Conservation (phyloP, 1,140 invertebrate species). For the Augochlora pura region DNA sequence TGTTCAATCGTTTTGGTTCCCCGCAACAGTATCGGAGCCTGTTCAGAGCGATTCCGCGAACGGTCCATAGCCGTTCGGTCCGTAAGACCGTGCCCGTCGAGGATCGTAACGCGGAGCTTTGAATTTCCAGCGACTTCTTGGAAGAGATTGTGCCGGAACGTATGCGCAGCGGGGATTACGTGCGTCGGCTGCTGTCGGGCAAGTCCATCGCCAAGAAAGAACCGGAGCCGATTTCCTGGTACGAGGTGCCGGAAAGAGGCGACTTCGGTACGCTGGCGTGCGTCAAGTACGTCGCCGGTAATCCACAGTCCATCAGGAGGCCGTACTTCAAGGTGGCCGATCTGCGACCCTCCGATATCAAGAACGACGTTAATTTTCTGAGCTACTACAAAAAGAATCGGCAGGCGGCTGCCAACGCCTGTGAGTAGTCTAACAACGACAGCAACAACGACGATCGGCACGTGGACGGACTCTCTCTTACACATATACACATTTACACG, state of each 20-base stretch:
- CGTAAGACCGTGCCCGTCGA: too few relatives aligned
- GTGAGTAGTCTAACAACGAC: conserved; percentile 69
- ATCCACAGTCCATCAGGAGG: conserved; percentile 86
- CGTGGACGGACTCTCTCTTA: neutral
- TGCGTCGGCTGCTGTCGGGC: conserved; percentile 83
- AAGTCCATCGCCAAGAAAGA: conserved; percentile 81
- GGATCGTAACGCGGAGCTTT: neutral
- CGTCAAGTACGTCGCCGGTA: conserved; percentile 89
- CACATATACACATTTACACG: too few relatives aligned
- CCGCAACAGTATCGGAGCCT: too few relatives aligned
- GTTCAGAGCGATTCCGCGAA: too few relatives aligned
- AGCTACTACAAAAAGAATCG: conserved; percentile 89
- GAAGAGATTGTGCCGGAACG: conserved; percentile 75
- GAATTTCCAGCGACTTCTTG: conserved; percentile 72
- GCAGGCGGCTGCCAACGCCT: conserved; percentile 81
- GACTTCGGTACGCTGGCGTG: conserved; percentile 87
- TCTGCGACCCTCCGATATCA: conserved; percentile 79
- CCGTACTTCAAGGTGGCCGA: conserved; percentile 84
- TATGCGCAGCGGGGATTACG: conserved; percentile 83
- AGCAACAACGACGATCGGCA: neutral
- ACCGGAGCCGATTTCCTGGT: conserved; percentile 83
- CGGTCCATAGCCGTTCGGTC: too few relatives aligned
- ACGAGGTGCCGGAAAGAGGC: conserved; percentile 84
- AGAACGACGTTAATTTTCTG: conserved; percentile 87
- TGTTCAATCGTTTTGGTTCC: too few relatives aligned